Evolutionary conservation across 2,888 invertebrate species (phyloP).

Genomic region (Gymnoscelis rufifasciata): DNA sequence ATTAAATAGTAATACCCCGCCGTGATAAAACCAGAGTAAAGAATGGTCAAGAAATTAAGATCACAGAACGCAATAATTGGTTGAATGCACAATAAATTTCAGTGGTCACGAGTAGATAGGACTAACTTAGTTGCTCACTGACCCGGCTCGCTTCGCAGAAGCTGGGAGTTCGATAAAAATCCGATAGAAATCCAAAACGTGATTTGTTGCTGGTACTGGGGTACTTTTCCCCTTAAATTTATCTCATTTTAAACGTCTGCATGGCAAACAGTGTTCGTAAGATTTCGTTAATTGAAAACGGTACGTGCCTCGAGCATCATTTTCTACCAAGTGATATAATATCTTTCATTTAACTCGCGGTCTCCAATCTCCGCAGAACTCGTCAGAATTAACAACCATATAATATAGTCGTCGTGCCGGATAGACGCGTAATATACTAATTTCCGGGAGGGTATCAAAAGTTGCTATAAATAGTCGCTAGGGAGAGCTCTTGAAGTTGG

Average conservation of each 20-base stretch:
- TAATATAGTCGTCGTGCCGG: constrained; percentile 44
- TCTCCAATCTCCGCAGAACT: constrained; percentile 34
- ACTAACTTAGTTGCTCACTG: constrained; percentile 29
- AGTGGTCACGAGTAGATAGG: constrained; percentile 17
- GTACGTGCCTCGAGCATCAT: constrained; percentile 20
- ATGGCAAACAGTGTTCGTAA: constrained; percentile 19
- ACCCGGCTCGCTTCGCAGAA: constrained; percentile 27
- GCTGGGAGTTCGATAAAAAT: constrained; percentile 50
- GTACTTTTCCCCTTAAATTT: constrained; percentile 24
- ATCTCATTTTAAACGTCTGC: constrained; percentile 15
- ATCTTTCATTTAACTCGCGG: constrained; percentile 35
- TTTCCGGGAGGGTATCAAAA: constrained; percentile 63
- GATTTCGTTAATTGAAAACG: constrained; percentile 32
- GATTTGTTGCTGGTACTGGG: constrained; percentile 39
- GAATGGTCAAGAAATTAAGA: constrained; percentile 5
- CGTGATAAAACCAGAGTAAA: no score
- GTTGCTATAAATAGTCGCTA: constrained; percentile 57
- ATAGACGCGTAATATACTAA: constrained; percentile 56
- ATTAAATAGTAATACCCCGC: no score
- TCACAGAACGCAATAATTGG: constrained; percentile 8
- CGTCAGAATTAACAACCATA: constrained; percentile 50
- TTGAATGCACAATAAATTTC: constrained; percentile 19
- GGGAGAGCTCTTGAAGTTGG: constrained; percentile 45
- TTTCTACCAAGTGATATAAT: constrained; percentile 31
- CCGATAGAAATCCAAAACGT: constrained; percentile 49